Conservation (phyloP, 2,113 vertebrate species). For the Cyanoramphus novaezelandiae region DNA sequence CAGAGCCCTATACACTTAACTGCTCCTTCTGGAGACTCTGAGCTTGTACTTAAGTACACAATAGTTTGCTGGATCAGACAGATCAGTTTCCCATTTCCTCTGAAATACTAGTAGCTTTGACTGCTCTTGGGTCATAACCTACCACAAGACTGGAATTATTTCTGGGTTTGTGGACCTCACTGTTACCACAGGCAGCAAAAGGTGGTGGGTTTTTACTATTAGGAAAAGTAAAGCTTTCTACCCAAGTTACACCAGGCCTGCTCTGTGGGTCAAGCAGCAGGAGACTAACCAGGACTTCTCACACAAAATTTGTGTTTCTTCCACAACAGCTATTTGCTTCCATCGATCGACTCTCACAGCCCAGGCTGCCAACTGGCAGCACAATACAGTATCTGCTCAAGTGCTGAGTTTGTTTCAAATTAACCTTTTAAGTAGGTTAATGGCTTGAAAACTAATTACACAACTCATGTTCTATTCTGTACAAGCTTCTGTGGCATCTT, state of each 20-base stretch:
- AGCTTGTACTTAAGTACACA: not conserved
- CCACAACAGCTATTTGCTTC: constrained; percentile 26
- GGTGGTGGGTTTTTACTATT: not conserved
- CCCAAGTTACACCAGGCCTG: not conserved
- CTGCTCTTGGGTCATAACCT: not conserved
- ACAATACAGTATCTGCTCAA: constrained; percentile 8
- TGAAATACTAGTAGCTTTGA: not conserved
- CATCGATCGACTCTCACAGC: not conserved
- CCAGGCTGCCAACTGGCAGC: constrained; percentile 55
- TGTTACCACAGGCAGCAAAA: not conserved
- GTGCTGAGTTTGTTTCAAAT: constrained; percentile 54
- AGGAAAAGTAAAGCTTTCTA: constrained; percentile 17
- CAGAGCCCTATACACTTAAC: not conserved
- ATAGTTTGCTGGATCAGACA: not conserved
- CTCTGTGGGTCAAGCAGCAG: not conserved
- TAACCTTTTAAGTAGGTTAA: constrained; percentile 68
- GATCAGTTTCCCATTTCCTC: not conserved
- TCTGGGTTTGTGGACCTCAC: not conserved
- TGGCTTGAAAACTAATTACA: constrained; percentile 59
- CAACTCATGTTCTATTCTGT: constrained; percentile 42
- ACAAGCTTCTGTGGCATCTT: constrained; percentile 21
- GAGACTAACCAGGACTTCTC: constrained; percentile 1
- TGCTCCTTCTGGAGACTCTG: not conserved
- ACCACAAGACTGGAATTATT: not conserved
- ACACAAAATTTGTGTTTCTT: constrained; percentile 33